phyloP scores from a whole-genome alignment of 2,113 vertebrate species.

The Morone saxatilis region DNA sequence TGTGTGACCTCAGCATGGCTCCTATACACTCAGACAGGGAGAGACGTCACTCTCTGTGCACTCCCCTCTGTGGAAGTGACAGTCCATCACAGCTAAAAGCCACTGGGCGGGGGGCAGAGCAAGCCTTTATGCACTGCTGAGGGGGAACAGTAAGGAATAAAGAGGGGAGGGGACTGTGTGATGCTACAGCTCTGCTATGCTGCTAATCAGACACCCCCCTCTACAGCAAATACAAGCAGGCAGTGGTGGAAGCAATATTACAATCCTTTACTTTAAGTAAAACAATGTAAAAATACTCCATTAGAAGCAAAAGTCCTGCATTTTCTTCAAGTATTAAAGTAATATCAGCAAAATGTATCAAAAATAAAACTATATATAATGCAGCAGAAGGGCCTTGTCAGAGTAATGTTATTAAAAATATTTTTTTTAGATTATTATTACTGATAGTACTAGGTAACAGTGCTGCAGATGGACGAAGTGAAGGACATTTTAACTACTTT shows the following conservation, averaged over 20 bases:
- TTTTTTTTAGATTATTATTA: neutral
- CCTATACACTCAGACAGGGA: slow-evolving; percentile 73
- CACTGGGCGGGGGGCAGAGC: slow-evolving; percentile 52
- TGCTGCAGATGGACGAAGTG: neutral
- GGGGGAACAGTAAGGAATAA: slow-evolving; percentile 26
- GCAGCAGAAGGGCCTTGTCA: neutral
- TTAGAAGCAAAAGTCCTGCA: neutral
- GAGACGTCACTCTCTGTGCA: slow-evolving; percentile 59
- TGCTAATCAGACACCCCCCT: slow-evolving; percentile 9
- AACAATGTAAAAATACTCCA: neutral
- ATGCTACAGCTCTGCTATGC: slow-evolving; percentile 16
- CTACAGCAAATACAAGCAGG: neutral
- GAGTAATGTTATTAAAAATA: too few species aligned
- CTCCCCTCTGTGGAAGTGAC: slow-evolving; percentile 60
- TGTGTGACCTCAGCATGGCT: slow-evolving; percentile 76
- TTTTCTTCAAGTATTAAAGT: too few species aligned
- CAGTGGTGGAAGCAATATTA: neutral
- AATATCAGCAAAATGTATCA: too few species aligned
- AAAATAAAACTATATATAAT: neutral
- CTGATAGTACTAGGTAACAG: neutral
- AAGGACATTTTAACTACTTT: too few species aligned
- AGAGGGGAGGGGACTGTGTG: slow-evolving; percentile 33
- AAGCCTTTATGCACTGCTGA: slow-evolving; percentile 59
- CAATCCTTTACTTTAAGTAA: neutral
- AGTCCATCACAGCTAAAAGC: slow-evolving; percentile 75